Base-by-base conservation (phyloP, 2,888 invertebrate species). In the Crocallis elinguaria region DNA sequence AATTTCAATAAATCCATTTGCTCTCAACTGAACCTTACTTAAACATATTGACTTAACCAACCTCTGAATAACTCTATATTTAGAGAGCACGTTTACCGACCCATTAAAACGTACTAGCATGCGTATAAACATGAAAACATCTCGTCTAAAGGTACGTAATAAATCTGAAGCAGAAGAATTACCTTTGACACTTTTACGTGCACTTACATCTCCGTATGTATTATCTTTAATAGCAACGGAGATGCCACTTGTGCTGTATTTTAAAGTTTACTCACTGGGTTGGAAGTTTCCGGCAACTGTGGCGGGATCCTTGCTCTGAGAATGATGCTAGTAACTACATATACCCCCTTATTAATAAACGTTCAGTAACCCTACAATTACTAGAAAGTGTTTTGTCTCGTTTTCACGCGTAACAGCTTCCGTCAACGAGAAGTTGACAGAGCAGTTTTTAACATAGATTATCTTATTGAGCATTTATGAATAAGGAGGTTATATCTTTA, bases 141-240 rank as follows among this genome's bases (percentile, higher is more conserved):
- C 60, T 43, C 70, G 69, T 76, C 67, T 66, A 52, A 61, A 67
- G 66, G 55, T 45, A 57, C 67, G 60, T 66, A 69, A 71, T 82
- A 80, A 82, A 82, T 82, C 70, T 71, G 64, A 41, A 37, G 61
- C 52, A 64, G 62, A 57, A 65, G 79, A 75, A 75, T 75, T 75
- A 77, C 71, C 64, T 62, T 64, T 77, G 82, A 82, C 83, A 77
- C 73, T 79, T 80, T 80, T 79, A 80, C 75, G 74, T 62, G 71
- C 72, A 77, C 75, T 79, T 73, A 75, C 73, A 58, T 69, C 64
- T 56, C 50, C 54, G 57, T 69, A 71, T 72, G 72, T 70, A 71
- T 70, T 77, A 82, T 82, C 84, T 77, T 85, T 85, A 83, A 86
- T 86, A 36, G 52, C 41, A 3, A 25, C 25, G 9, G 9, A 84